Base-by-base conservation (phyloP, 37 sponge, comb jelly and placozoan genomes). In the Dysidea cf. avara region DNA sequence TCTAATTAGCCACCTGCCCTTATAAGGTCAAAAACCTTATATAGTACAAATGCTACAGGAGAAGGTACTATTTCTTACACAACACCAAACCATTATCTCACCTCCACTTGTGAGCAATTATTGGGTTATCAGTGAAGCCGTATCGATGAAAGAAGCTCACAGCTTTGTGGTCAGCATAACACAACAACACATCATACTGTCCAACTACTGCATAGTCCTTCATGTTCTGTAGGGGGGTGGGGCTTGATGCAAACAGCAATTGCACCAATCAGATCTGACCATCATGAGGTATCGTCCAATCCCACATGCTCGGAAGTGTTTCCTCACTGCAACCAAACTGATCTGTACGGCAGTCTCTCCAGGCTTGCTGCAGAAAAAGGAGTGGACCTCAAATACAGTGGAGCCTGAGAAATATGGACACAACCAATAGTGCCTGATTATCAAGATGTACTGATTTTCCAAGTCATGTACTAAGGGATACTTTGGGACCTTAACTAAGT, bases 131-230 rank as follows among this genome's bases (percentile, higher is more conserved):
- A 17, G 83, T 60, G 60, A 92, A 92, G 3, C 89, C 82, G 58
- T 88, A 78, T 4, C 57, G 62, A 14, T 32, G 24, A 56, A 92
- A 92, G 75, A 92, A 92, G 4, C 67, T 73, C 38, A 74, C 83
- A 39, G 93, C 93, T 26, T 80, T 80, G 50, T 79, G 89, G 53
- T 92, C 93, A 43, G 85, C 85, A 72, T 91, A 92, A 1, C 85
- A 58, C 18, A 88, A 63, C 20, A 92, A 46, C 4, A 58, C 74
- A 66, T 87, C 76, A 47, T 84, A 92, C 24, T 81, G 64, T 4
- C 93, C 93, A 6, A 83, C 76, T 34, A 92, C 75, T 33, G 59
- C 69, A 2, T 85, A 82, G 68, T 92, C 87, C 59, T 84, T 83
- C 13, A 57, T 53, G n/a, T 53, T 53, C 82, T 90, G 63, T 16